A percentile compares a stretch with the other conserved stretches of the same genome.
Conservation (phyloP, 1,140 invertebrate species). For the Elysia chlorotica region DNA sequence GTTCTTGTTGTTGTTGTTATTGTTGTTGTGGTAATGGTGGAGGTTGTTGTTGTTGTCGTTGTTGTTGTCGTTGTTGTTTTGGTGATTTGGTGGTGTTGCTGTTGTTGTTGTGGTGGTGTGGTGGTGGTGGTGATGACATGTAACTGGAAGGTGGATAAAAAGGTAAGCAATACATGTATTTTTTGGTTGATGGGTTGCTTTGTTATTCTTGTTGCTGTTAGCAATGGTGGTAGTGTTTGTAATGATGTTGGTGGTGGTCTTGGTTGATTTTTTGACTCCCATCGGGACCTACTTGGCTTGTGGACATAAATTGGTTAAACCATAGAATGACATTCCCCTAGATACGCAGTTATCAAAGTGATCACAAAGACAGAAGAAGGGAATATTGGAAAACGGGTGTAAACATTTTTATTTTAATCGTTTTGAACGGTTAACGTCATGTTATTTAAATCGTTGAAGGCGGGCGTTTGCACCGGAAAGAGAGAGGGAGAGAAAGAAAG, state of each 20-base stretch:
- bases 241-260: not conserved
- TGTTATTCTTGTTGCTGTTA: not conserved
- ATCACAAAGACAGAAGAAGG: too few species aligned
- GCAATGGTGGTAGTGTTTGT: too few species aligned
- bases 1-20: not conserved
- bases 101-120: too few species aligned
- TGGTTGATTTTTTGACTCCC: not conserved
- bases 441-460: not conserved
- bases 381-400: too few species aligned
- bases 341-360: not conserved
- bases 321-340: not conserved
- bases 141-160: constrained; percentile 28
- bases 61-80: not conserved
- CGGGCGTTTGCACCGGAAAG: not conserved
- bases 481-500: not conserved
- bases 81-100: not conserved
- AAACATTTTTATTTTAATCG: too few species aligned
- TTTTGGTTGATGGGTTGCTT: not conserved
- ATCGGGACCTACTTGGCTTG: not conserved
- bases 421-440: not conserved
- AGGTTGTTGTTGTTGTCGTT: not conserved
- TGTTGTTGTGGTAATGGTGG: not conserved
- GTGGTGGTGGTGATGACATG: not conserved
- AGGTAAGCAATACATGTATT: not conserved
- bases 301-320: not conserved